These are phyloP conservation scores for Rhinichthys osculus DNA, from an alignment of 2,797 vertebrate species.

Conservation along the genomic window DNA sequence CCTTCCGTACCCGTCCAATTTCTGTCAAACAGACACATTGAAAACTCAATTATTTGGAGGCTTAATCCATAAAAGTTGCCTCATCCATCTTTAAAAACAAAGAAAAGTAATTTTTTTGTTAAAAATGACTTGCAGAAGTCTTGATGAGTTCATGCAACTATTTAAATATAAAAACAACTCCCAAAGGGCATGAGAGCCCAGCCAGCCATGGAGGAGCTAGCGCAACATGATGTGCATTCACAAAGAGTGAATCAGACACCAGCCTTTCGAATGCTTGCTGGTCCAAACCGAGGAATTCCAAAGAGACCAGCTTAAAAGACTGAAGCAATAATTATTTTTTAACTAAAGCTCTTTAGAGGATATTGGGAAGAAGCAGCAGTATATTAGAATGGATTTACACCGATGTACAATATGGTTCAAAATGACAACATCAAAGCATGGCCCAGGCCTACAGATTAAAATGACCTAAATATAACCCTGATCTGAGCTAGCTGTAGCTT, in stretches of 20 bases:
- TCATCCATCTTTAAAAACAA: constrained; percentile 9
- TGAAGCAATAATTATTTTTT: constrained; percentile 50
- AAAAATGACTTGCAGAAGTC: constrained; percentile 20
- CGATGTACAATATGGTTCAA: constrained; percentile 52
- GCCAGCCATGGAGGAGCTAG: constrained; percentile 43
- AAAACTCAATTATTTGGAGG: constrained; percentile 53
- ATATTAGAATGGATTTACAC: constrained; percentile 51
- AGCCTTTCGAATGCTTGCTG: constrained; percentile 38
- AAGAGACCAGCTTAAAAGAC: constrained; percentile 52
- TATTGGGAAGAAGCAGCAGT: constrained; percentile 45
- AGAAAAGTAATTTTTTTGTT: constrained; percentile 1
- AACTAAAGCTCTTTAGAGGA: constrained; percentile 56
- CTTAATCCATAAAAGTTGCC: neutral
- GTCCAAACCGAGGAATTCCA: constrained; percentile 49
- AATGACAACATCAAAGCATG: constrained; percentile 62
- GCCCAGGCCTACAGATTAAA: constrained; percentile 53
- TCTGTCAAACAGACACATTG: constrained; percentile 73
- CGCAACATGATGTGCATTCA: constrained; percentile 43
- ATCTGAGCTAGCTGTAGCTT: constrained; percentile 42
- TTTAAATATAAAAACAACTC: constrained; percentile 38
- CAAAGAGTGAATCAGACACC: constrained; percentile 53
- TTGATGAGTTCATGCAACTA: constrained; percentile 17
- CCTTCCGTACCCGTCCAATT: constrained; percentile 92
- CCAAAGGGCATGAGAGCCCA: constrained; percentile 47
- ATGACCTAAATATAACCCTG: constrained; percentile 60